Evolutionary conservation across 2,113 vertebrate genomes (phyloP).

Genomic region (Amazona vittata): DNA sequence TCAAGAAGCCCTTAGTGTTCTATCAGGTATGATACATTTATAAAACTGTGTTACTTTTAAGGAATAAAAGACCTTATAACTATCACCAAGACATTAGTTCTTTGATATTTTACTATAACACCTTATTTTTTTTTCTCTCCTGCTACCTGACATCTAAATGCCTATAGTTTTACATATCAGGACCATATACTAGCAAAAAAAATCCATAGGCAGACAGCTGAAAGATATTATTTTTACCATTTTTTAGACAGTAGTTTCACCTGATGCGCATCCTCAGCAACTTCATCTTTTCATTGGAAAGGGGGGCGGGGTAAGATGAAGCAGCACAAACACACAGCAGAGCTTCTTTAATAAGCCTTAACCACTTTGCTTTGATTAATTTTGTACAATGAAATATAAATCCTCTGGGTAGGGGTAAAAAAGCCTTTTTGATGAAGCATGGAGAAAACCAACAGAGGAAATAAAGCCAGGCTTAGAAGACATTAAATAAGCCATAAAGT

Average conservation of each 20-base stretch:
- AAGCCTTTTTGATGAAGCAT: neutral
- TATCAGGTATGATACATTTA: conserved; percentile 52
- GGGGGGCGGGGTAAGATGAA: neutral
- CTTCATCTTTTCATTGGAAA: neutral
- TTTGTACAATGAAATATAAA: conserved; percentile 5
- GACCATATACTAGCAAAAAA: neutral
- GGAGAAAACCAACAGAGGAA: neutral
- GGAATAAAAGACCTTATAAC: neutral
- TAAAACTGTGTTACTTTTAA: conserved; percentile 58
- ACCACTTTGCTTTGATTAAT: conserved; percentile 24
- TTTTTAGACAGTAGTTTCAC: conserved; percentile 33
- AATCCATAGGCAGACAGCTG: conserved; percentile 1
- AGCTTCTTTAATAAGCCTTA: conserved; percentile 14
- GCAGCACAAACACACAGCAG: neutral
- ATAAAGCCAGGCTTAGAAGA: neutral
- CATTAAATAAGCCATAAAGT: neutral
- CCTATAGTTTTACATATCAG: conserved; percentile 65
- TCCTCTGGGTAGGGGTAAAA: neutral
- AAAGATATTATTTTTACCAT: conserved; percentile 52
- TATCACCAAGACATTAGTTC: conserved; percentile 19
- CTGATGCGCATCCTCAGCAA: neutral
- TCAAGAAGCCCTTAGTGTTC: conserved; percentile 49
- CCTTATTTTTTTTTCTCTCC: conserved; percentile 4
- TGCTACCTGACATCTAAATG: conserved; percentile 64
- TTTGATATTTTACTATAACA: conserved; percentile 59